Evolutionary conservation across 1,140 invertebrate genomes (phyloP).

Genomic region (Lineus longissimus): DNA sequence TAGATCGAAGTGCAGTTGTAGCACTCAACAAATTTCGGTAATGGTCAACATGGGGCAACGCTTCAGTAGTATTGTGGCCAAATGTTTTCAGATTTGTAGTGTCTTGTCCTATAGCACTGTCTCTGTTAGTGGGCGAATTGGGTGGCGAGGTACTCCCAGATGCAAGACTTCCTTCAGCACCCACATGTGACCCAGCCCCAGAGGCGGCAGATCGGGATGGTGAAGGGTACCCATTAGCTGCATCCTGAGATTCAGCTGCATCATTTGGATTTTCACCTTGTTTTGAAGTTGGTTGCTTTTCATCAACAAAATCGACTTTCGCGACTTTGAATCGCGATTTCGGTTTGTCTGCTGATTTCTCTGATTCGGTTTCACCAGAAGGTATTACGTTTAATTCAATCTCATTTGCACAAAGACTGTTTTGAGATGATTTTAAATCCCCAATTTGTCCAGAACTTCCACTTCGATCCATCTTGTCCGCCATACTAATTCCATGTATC

Average conservation of each 20-base stretch:
- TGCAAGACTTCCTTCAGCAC: too few relatives aligned
- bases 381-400: too few relatives aligned
- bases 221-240: too few relatives aligned
- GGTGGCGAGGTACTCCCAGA: background rate
- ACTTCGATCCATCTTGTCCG: too few relatives aligned
- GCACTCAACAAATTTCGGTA: slow-evolving; percentile 87
- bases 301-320: slow-evolving; percentile 16
- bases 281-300: background rate
- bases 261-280: background rate
- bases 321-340: slow-evolving; percentile 20
- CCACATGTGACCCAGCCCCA: too few relatives aligned
- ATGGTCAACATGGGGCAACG: slow-evolving; percentile 84
- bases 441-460: too few relatives aligned
- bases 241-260: too few relatives aligned
- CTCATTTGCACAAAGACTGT: too few relatives aligned
- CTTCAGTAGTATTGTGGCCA: slow-evolving; percentile 83
- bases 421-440: too few relatives aligned
- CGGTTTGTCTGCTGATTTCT: background rate
- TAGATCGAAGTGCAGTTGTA: slow-evolving; percentile 73
- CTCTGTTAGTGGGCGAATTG: background rate
- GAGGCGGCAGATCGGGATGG: too few relatives aligned
- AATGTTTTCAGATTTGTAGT: slow-evolving; percentile 76
- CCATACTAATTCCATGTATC: too few relatives aligned
- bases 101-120: slow-evolving; percentile 52
- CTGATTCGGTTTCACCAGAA: too few relatives aligned